phyloP scores from a whole-genome alignment of 1,140 invertebrate species.

The Ditylenchus dipsaci region DNA sequence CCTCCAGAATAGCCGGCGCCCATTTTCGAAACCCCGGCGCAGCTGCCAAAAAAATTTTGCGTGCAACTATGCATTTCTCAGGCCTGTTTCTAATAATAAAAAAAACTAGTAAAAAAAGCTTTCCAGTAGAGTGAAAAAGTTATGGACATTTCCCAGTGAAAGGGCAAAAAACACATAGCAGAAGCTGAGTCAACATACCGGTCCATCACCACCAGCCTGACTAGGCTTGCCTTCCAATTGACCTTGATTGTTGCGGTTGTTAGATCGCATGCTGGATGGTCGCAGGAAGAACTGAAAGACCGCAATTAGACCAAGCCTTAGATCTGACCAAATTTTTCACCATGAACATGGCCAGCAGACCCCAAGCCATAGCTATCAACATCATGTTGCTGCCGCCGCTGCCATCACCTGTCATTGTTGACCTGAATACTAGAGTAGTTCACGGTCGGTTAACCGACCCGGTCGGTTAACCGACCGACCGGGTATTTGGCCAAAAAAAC shows the following conservation, averaged over 20 bases:
- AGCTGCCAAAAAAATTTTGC: no score
- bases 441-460: no score
- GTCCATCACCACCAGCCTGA: not conserved
- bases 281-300: conserved; percentile 16
- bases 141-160: no score
- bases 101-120: no score
- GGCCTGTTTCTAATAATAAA: no score
- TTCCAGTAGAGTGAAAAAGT: no score
- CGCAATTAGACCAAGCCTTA: not conserved
- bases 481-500: no score
- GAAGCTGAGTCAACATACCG: conserved; percentile 3
- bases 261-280: conserved; percentile 21
- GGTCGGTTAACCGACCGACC: no score
- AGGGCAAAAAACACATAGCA: no score
- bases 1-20: no score
- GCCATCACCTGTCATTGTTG: not conserved
- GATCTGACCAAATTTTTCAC: not conserved
- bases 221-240: conserved; percentile 12
- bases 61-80: no score
- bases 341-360: conserved; percentile 26
- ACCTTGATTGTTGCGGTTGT: conserved; percentile 4
- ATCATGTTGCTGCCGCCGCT: conserved; percentile 16
- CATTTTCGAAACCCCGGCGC: no score
- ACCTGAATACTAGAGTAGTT: not conserved
- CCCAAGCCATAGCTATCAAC: conserved; percentile 31